phyloP scores from a whole-genome alignment of 1,140 invertebrate species.

The Leguminivora glycinivorella region DNA sequence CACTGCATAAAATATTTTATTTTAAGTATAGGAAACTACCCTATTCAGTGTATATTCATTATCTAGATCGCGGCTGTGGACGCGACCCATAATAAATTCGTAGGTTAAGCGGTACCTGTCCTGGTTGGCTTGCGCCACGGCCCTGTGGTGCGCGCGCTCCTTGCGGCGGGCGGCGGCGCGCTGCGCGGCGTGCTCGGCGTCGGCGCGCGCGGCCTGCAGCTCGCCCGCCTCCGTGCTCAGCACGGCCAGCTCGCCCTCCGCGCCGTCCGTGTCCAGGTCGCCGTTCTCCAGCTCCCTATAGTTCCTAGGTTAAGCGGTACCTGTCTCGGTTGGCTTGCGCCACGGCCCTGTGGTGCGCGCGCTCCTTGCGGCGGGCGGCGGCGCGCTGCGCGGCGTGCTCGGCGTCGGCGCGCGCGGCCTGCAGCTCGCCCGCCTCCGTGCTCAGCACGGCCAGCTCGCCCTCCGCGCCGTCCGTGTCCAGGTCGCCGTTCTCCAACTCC shows the following conservation, averaged over 20 bases:
- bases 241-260: conserved; percentile 58
- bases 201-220: conserved; percentile 38
- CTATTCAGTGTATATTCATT: no score
- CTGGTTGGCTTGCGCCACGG: conserved; percentile 33
- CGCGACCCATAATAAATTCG: not conserved
- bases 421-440: conserved; percentile 50
- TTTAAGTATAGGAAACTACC: no score
- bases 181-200: conserved; percentile 28
- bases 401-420: conserved; percentile 35
- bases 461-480: conserved; percentile 58
- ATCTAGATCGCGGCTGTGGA: not conserved
- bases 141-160: conserved; percentile 31
- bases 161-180: conserved; percentile 31
- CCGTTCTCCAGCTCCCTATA: conserved; percentile 54
- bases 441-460: conserved; percentile 54
- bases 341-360: conserved; percentile 30
- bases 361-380: conserved; percentile 31
- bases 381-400: conserved; percentile 33
- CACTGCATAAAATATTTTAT: no score
- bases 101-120: conserved; percentile 38
- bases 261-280: conserved; percentile 55
- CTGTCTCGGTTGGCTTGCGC: conserved; percentile 37
- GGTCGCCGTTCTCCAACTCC: conserved; percentile 50
- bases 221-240: conserved; percentile 52
- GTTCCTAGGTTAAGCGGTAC: conserved; percentile 32